These are phyloP conservation scores for Platichthys flesus DNA, from an alignment of 2,113 vertebrate species.

Conservation along the genomic window DNA sequence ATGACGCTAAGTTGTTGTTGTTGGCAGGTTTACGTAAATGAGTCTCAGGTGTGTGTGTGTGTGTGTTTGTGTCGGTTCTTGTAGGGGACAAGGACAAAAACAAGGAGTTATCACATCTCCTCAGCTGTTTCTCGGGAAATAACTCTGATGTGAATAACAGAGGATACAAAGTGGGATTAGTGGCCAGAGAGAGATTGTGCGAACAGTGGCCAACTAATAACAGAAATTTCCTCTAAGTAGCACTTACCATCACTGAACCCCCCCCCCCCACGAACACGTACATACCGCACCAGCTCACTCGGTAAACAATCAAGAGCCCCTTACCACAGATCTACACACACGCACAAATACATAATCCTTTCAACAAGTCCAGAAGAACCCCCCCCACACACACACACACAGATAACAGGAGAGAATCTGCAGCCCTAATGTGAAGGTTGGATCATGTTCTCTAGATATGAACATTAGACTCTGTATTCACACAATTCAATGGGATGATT, in stretches of 20 bases:
- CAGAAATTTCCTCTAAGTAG: slow-evolving; percentile 28
- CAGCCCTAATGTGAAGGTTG: no score
- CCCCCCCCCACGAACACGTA: slow-evolving; percentile 3
- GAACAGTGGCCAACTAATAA: slow-evolving; percentile 3
- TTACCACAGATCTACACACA: slow-evolving; percentile 14
- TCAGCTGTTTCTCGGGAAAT: slow-evolving; percentile 41
- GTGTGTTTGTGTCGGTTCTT: background rate
- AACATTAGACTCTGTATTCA: no score
- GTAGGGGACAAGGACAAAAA: slow-evolving; percentile 17
- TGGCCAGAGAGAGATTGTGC: slow-evolving; percentile 16
- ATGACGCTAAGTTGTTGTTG: slow-evolving; percentile 33
- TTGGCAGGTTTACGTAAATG: slow-evolving; percentile 28
- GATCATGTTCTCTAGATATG: no score
- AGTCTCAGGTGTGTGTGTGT: slow-evolving; percentile 15
- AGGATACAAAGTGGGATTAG: slow-evolving; percentile 21
- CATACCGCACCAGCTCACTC: slow-evolving; percentile 14
- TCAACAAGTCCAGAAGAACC: background rate
- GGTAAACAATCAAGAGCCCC: slow-evolving; percentile 5
- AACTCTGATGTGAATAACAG: slow-evolving; percentile 13
- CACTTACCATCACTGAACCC: slow-evolving; percentile 21
- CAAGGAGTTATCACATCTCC: slow-evolving; percentile 15
- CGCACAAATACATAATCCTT: background rate
- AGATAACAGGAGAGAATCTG: no score
- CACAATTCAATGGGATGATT: no score
- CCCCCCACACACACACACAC: no score